Base-by-base conservation (phyloP, 2,888 invertebrate genomes). In the Dorcus hopei region DNA sequence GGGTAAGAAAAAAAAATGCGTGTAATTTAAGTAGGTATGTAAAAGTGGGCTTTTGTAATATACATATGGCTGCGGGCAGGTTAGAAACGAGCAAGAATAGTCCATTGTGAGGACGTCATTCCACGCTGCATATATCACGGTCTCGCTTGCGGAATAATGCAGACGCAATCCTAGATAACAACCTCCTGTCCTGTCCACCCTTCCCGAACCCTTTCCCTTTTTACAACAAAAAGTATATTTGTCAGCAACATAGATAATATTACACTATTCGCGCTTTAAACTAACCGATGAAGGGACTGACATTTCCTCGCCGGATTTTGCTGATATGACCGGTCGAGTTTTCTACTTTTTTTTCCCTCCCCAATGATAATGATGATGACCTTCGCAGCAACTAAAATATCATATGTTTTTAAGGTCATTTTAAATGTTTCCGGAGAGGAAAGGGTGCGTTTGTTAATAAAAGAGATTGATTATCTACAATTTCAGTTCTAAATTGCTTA, bases 161-260 rank as follows among this genome's bases (percentile, higher is more conserved):
- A 67, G 65, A 65, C 65, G 58, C 61, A 68, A 69, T 67, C 65
- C 66, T 68, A 69, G 68, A 68, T 68, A 68, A 68, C 67, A 65
- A 65, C 66, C 66, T 65, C 65, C 65, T 69, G 65, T 63, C 61
- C 41, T 11, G 65, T 63, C 61, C 41, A 41, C 41, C 41, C 41
- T 41, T 4, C 14, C 41, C n/a, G 51, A 54, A 55, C 59, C 55
- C 57, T 59, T 58, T 59, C 57, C 64, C 61, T 62, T 63, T 67
- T 68, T 61, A 56, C 56, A 61, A 65, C 65, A 65, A 68, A 67
- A 67, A 68, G 67, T 63, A 65, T 64, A 68, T 65, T 68, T 65
- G 67, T 67, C 66, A 66, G 61, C 60, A 61, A 59, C 61, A 56
- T 58, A 61, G 64, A 69, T 65, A 65, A 65, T 67, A 66, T 63